A percentile compares a stretch with the other conserved stretches of the same genome.
These are phyloP conservation scores for Leuciscus idus DNA, from an alignment of 2,113 vertebrate species.

Conservation along the genomic window DNA sequence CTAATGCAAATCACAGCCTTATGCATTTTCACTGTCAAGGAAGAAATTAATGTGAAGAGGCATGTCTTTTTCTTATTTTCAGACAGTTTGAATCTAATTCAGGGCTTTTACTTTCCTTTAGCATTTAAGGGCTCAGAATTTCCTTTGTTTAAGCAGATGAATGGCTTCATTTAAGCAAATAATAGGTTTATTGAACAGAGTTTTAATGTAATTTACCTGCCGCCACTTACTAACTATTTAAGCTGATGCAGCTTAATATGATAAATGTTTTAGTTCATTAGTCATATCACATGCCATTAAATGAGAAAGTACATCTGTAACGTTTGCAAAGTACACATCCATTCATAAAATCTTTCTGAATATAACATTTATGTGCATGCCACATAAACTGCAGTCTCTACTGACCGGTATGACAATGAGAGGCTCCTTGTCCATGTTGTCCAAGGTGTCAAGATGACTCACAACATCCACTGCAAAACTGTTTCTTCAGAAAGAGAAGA, in stretches of 20 bases:
- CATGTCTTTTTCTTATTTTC: not conserved
- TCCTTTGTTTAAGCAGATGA: not conserved
- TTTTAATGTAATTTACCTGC: not conserved
- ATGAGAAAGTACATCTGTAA: not conserved
- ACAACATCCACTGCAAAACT: slow-evolving; percentile 53
- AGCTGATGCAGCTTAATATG: not conserved
- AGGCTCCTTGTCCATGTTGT: slow-evolving; percentile 62
- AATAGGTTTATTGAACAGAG: not conserved
- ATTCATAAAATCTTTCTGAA: not conserved
- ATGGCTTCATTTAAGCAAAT: not conserved
- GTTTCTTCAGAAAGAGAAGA: slow-evolving; percentile 49
- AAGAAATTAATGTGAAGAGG: not conserved
- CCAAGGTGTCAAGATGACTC: slow-evolving; percentile 27
- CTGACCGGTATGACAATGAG: slow-evolving; percentile 70
- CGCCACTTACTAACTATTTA: not conserved
- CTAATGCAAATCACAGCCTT: slow-evolving; percentile 6
- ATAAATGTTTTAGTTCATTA: not conserved
- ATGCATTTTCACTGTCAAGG: not conserved
- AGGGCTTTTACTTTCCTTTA: not conserved
- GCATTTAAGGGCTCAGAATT: not conserved
- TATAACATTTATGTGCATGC: not conserved
- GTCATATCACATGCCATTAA: not conserved
- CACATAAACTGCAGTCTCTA: slow-evolving; percentile 27
- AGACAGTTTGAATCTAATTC: not conserved
- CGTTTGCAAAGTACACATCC: not conserved